Evolutionary conservation across 2,113 vertebrate genomes (phyloP), one percentile per base, ranked within the genome.

Genomic region (Takifugu flavidus): DNA sequence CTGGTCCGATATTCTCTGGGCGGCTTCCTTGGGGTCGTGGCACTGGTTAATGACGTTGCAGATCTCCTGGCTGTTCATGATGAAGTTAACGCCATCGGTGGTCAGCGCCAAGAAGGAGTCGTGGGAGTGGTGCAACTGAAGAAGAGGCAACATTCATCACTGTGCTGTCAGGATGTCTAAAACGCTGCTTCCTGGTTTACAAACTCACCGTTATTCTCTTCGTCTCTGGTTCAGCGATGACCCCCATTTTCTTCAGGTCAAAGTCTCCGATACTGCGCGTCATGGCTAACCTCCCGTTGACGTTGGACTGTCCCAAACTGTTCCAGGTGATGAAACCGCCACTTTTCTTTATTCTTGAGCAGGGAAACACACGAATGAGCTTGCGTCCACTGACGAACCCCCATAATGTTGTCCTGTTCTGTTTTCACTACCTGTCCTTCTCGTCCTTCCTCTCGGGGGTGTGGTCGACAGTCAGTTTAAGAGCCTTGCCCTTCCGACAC

Each of bases 21-120:
- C 96, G 0, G 95, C 97, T 86, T 98, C 96, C 1, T 86, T 91
- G 14, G 97, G 96, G 70, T 97, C 95, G 0, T 95, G 91, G 76
- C 95, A 97, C 83, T 97, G 95, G 79, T 88, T 97, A 69, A 98
- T 94, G 71, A 93, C 92, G 63, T 98, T 82, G 25, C 97, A 99
- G 83, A 99, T 99, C 85, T 99, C 97, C 73, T 99, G 97, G 70
- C 95, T 99, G 70, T 98, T 99, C 87, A 99, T 95, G 7, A 96
- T 98, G 82, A 99, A 98, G 91, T 99, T 99, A 59, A 99, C 89
- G 39, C 97, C 97, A 0, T 99, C 96, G 0, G 96, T 99, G 28
- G 95, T 99, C 77, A 99, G 94, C 8, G 94, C 94, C 78, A 99
- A 88, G 83, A 99, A 99, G 14, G 95, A 86, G 75, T 99, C 97